Evolutionary conservation across 2,113 vertebrate species (phyloP).

Genomic region (Seriola rivoliana): DNA sequence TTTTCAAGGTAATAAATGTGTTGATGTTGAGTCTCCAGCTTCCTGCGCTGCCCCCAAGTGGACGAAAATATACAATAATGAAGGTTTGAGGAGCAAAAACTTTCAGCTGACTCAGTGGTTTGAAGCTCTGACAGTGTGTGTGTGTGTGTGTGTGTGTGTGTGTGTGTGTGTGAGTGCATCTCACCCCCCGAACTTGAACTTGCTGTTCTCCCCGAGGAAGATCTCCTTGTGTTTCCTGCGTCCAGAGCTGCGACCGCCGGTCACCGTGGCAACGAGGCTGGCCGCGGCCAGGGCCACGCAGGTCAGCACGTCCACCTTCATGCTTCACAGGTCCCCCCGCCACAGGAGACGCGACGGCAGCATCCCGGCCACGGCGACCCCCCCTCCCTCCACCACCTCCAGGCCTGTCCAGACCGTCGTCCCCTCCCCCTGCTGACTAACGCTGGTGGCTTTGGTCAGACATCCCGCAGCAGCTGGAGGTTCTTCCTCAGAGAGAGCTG

Average conservation of each 20-base stretch:
- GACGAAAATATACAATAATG: too few relatives aligned
- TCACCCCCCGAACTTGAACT: slow-evolving; percentile 83
- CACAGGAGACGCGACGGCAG: slow-evolving; percentile 18
- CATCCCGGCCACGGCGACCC: slow-evolving; percentile 36
- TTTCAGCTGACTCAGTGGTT: not conserved
- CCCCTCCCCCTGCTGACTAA: slow-evolving; percentile 21
- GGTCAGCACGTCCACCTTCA: slow-evolving; percentile 66
- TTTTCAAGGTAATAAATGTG: too few relatives aligned
- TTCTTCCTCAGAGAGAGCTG: slow-evolving; percentile 18
- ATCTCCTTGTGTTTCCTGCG: slow-evolving; percentile 79
- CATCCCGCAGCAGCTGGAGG: slow-evolving; percentile 39
- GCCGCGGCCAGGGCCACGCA: slow-evolving; percentile 55
- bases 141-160: not conserved
- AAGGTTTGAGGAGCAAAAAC: too few relatives aligned
- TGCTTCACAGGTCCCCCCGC: slow-evolving; percentile 54
- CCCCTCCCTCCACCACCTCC: slow-evolving; percentile 11
- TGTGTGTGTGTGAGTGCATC: not conserved
- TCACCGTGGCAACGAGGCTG: slow-evolving; percentile 59
- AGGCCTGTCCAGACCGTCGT: not conserved
- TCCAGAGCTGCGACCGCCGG: slow-evolving; percentile 56
- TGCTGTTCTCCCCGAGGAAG: slow-evolving; percentile 79
- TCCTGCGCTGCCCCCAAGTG: too few relatives aligned
- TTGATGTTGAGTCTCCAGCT: too few relatives aligned
- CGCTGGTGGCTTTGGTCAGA: slow-evolving; percentile 6
- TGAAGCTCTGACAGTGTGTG: not conserved